Evolutionary conservation across 1,140 invertebrate genomes (phyloP).

Genomic region (Drosophila guanche): DNA sequence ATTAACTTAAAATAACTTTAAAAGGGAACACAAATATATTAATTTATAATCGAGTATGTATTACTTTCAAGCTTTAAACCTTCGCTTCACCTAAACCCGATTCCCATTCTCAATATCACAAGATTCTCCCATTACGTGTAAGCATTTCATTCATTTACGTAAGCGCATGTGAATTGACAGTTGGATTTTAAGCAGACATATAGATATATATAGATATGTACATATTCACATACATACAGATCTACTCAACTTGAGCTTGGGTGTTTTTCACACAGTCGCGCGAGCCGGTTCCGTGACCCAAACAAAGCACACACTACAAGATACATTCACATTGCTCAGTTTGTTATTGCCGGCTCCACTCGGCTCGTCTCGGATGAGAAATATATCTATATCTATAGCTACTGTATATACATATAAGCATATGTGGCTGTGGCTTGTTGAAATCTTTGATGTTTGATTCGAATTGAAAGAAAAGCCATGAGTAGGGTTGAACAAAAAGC

Average conservation of each 20-base stretch:
- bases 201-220: constrained; percentile 11
- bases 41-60: too few species aligned
- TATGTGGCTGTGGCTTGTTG: constrained; percentile 29
- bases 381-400: background rate
- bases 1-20: too few species aligned
- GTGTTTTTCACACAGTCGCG: constrained; percentile 72
- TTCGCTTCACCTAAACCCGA: constrained; percentile 7
- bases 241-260: constrained; percentile 56
- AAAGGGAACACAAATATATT: too few species aligned
- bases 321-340: constrained; percentile 63
- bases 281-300: constrained; percentile 26
- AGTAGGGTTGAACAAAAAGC: background rate
- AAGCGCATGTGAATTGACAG: constrained; percentile 16
- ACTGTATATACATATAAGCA: background rate
- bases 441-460: constrained; percentile 13
- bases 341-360: constrained; percentile 33
- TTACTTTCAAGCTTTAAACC: background rate
- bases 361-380: background rate
- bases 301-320: constrained; percentile 58
- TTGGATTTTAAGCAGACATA: constrained; percentile 26
- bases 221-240: constrained; percentile 38
- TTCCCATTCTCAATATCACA: constrained; percentile 17
- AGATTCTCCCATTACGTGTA: constrained; percentile 17
- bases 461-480: constrained; percentile 24
- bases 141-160: constrained; percentile 37